Evolutionary conservation across 2,113 vertebrate species (phyloP), one percentile per base, ranked within the genome.

Genomic region (Prionailurus viverrinus): DNA sequence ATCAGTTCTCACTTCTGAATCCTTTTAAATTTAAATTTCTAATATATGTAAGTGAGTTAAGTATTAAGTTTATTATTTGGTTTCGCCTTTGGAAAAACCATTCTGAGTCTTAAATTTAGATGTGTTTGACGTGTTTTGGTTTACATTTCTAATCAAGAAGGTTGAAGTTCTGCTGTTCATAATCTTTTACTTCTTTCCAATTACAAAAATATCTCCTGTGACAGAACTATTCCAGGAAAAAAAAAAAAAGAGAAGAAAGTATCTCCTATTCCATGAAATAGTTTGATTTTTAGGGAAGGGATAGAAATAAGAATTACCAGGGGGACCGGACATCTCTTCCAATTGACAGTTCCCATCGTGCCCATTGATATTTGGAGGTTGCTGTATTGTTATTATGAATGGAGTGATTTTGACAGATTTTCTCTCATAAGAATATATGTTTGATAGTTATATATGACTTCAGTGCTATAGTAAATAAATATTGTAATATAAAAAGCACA

Each of bases 1-100:
- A 89, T 76, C 63, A 74, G 29, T 86, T 93, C 12, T 94, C 25
- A 31, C 39, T 91, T 63, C 39, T 88, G 55, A 73, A 83, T 63
- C 31, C 21, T 95, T 97, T 90, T 79, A 61, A 78, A 92, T 96
- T 85, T 82, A 93, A 91, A 68, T 10, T 95, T 95, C 33, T 61
- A 85, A 33, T 61, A 39, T 71, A 68, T 51, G 11, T 51, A 18
- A n/a, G 23, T 85, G 69, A 90, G 9, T 81, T 93, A 81, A 93
- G 41, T 96, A 68, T 80, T 88, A 93, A 81, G 18, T 53, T 87
- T 89, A n/a, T 87, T 74, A 31, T 91, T 94, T 92, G 14, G 33
- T 95, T 21, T 93, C 48, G 5, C 76, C 25, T 65, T 84, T 76
- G 10, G 19, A n/a, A 86, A 48, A 78, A 89, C 21, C 39, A 78